A percentile compares a stretch with the other conserved stretches of the same genome.
phyloP scores from a whole-genome alignment of 2,797 vertebrate genomes.

The Xiphophorus birchmanni region DNA sequence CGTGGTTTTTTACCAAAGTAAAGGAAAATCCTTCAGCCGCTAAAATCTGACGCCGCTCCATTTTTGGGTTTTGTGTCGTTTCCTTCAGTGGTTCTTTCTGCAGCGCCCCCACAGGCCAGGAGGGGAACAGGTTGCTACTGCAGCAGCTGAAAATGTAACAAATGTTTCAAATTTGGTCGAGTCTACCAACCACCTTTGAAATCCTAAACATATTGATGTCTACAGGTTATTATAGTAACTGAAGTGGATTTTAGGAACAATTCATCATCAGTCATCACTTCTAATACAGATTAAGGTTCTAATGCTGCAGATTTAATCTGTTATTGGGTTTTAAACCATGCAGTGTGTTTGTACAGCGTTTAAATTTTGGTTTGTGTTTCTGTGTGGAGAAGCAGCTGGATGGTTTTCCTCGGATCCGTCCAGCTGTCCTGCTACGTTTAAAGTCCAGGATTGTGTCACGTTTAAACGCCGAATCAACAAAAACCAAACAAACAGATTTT shows the following conservation, averaged over 20 bases:
- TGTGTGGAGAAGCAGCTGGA: background rate
- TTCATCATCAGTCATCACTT: background rate
- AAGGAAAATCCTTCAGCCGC: too few relatives aligned
- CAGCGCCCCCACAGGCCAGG: too few relatives aligned
- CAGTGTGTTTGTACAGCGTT: background rate
- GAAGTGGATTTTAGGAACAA: background rate
- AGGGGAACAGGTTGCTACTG: too few relatives aligned
- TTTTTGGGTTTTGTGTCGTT: too few relatives aligned
- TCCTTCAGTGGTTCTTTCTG: too few relatives aligned
- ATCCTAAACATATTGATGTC: background rate
- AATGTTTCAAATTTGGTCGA: too few relatives aligned
- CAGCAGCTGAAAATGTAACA: too few relatives aligned
- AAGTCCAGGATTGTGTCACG: conserved; percentile 34
- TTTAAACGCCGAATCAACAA: conserved; percentile 38
- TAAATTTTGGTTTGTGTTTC: background rate
- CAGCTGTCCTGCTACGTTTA: conserved; percentile 13
- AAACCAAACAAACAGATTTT: conserved; percentile 1
- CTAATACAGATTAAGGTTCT: background rate
- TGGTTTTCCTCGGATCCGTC: background rate
- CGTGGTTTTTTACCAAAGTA: too few relatives aligned
- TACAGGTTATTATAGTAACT: background rate
- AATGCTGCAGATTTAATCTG: background rate
- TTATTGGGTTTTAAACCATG: background rate
- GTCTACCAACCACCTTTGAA: too few relatives aligned
- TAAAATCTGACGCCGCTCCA: too few relatives aligned